Percentiles rank a stretch among this genome's conserved stretches.
Conservation (phyloP, 92 coral and sea anemone genomes). For the Pocillopora grandis region DNA sequence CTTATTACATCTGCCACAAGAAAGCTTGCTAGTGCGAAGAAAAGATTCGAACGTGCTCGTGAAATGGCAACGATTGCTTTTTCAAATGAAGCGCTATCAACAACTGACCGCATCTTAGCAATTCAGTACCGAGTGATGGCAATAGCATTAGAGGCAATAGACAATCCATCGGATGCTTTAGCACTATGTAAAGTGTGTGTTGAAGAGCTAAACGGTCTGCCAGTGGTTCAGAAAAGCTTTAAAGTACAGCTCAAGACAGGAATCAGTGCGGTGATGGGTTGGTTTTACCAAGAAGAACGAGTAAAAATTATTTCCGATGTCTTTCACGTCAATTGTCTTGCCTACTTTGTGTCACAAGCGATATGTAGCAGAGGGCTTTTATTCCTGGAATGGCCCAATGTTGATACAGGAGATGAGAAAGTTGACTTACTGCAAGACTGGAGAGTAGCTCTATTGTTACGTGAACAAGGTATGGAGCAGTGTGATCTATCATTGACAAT, state of each 20-base stretch:
- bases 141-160: conserved; percentile 44
- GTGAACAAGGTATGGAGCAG: background rate
- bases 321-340: conserved; percentile 23
- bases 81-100: conserved; percentile 40
- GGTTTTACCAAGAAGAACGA: conserved; percentile 38
- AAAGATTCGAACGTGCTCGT: conserved; percentile 47
- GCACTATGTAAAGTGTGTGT: background rate
- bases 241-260: conserved; percentile 1
- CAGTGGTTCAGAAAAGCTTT: background rate
- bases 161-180: conserved; percentile 12
- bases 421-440: background rate
- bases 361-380: background rate
- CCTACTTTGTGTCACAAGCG: conserved; percentile 22
- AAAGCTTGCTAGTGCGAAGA: conserved; percentile 5
- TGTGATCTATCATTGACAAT: background rate
- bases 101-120: conserved; percentile 56
- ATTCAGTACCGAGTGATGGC: conserved; percentile 53
- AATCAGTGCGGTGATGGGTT: background rate
- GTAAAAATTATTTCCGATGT: conserved; percentile 23
- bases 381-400: background rate
- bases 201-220: too few species aligned
- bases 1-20: too few species aligned
- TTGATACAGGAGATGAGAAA: background rate
- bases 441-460: background rate
- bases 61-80: conserved; percentile 61